Evolutionary conservation across 2,797 vertebrate species (phyloP), one percentile per base, ranked within the genome.

Genomic region (Todus mexicanus): DNA sequence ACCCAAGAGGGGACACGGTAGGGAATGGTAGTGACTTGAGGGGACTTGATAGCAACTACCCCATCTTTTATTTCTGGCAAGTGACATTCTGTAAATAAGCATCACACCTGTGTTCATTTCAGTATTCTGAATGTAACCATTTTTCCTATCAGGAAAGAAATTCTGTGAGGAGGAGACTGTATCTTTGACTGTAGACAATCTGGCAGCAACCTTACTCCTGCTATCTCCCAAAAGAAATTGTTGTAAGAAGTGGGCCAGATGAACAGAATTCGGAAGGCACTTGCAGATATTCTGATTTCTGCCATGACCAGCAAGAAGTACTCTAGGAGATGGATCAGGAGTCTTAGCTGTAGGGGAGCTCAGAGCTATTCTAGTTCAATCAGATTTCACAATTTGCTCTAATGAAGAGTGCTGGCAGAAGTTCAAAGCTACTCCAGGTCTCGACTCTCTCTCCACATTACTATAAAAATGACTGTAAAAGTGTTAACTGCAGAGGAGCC

Each of bases 401-500:
- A 94, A 96, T 93, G 94, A 93, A 96, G 87, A 95, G 84, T 5
- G 22, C 79, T 93, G 90, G 94, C 88, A 95, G 65, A 77, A 74
- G 84, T 87, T 97, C 95, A 96, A 94, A 97, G 78, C 93, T 95
- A 87, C 92, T 92, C 92, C 80, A 76, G 63, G 81, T 89, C 93
- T 92, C 11, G 53, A 84, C 91, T 89, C 91, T 97, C 92, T 90
- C 79, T 90, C 91, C 72, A 93, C 43, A 89, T 93, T 91, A 70
- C 80, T 95, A 91, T 93, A 92, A 96, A 95, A 94, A 94, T 89
- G 82, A 93, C 89, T 91, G 38, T 68, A 89, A 72, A 78, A 88
- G 96, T 94, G 91, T 96, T 95, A 95, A 93, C 85, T 92, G 94
- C 84, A 94, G 90, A 92, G 88, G 64, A 97, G 79, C 83, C 94